These are phyloP conservation scores for Reticulitermes speratus DNA, from an alignment of 1,140 invertebrate genomes.

Conservation along the genomic window DNA sequence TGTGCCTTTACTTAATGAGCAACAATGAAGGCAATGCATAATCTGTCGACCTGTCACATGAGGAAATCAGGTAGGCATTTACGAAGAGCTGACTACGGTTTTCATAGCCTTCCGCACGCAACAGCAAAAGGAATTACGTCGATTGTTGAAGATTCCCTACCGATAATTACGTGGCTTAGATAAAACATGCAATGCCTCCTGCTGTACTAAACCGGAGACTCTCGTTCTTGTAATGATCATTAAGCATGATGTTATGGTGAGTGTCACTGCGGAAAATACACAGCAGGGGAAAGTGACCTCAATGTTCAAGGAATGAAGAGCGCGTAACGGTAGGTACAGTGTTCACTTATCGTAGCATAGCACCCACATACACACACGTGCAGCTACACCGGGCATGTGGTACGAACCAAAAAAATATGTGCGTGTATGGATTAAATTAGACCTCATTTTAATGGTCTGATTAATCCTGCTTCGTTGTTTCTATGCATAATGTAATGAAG, in stretches of 20 bases:
- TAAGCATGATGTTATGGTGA: not conserved
- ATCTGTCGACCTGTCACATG: not conserved
- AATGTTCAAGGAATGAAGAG: not conserved
- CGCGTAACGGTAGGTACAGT: not conserved
- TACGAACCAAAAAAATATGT: not conserved
- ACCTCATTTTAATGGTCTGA: not conserved
- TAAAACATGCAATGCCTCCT: not conserved
- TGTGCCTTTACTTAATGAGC: not conserved
- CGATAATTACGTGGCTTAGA: not conserved
- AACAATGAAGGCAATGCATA: not conserved
- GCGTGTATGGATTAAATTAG: not conserved
- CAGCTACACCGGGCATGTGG: not conserved
- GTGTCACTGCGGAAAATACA: not conserved
- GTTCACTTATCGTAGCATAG: not conserved
- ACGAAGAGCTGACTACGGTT: too few species aligned
- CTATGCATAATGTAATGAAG: too few species aligned
- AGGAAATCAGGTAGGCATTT: not conserved
- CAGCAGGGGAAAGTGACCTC: conserved; percentile 9
- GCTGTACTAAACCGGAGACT: not conserved
- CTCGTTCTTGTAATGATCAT: not conserved
- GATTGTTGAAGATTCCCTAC: not conserved
- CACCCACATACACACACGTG: not conserved
- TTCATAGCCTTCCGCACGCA: not conserved
- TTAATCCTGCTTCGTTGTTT: not conserved
- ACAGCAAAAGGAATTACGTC: not conserved